A percentile compares a stretch with the other conserved stretches of the same genome.
Conservation (phyloP, 2,113 vertebrate species). For the Otis tarda region DNA sequence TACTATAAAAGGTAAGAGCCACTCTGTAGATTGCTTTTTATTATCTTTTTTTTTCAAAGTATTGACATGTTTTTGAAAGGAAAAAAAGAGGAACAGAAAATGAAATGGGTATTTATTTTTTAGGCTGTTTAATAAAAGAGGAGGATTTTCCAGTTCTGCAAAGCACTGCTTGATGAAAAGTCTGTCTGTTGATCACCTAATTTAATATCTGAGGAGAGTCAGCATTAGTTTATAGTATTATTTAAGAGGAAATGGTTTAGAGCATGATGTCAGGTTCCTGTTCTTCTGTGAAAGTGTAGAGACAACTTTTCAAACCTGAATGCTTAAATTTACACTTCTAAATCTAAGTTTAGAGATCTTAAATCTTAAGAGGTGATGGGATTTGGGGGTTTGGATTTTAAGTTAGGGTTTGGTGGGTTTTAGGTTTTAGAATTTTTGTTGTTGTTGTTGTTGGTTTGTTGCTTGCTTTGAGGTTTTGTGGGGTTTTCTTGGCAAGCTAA, state of each 20-base stretch:
- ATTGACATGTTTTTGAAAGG: background rate
- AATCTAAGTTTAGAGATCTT: background rate
- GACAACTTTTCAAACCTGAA: background rate
- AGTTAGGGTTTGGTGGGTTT: too few relatives aligned
- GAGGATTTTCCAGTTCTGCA: conserved; percentile 9
- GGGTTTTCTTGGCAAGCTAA: background rate
- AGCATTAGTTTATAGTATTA: background rate
- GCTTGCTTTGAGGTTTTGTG: too few relatives aligned
- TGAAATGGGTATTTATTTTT: background rate
- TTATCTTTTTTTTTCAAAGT: background rate
- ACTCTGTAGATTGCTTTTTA: background rate
- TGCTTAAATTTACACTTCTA: background rate
- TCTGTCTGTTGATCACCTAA: background rate
- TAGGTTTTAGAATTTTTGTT: background rate
- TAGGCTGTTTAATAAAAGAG: background rate
- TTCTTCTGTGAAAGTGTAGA: background rate
- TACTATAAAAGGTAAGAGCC: conserved; percentile 28
- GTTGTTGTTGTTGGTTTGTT: background rate
- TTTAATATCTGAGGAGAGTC: background rate
- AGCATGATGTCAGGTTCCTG: background rate
- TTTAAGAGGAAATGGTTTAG: conserved; percentile 3
- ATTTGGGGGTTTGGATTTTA: background rate
- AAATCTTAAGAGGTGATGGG: background rate
- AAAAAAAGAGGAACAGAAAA: background rate
- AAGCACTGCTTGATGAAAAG: background rate